Evolutionary conservation across 1,140 invertebrate species (phyloP), one percentile per base, ranked within the genome.

Genomic region (Cydia pomonella): DNA sequence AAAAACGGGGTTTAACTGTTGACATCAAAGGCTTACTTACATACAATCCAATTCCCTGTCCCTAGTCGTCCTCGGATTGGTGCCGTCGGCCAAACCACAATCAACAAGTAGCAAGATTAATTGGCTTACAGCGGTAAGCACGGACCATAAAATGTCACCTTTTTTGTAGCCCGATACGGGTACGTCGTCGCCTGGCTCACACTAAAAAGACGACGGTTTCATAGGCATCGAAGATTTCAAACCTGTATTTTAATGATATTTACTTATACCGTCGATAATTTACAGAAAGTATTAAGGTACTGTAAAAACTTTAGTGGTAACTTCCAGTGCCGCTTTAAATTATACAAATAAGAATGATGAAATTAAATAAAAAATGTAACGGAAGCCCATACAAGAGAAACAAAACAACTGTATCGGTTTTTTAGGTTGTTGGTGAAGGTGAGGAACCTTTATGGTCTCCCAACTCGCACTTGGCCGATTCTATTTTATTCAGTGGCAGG

Each of bases 51-150:
- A 59, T 59, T 59, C 23, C 21, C 53, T 23, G 53, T 23, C 18
- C 7, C 23, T 50, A 50, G 47, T 6, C 13, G 21, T n/a, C 4
- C 6, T n/a, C 53, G 6, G 53, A 23, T 21, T 23, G 53, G 27
- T 38, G 29, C 27, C 64, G 33, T 18, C 29, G n/a, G 64, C 10
- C 7, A 2, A 69, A 69, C 29, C 64, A 18, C 64, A 18, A 69
- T 69, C 33, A 69, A 69, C 64, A 69, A 66, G 29, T 66, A n/a
- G 63, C 27, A 33, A 18, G n/a, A 29, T 38, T 33, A 69, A 33
- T 69, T 41, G 27, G 27, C 64, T 69, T 18, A 29, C 13, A 29
- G 63, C 27, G 27, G 64, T 50, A 18, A 69, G n/a, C 29, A 21
- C 2, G 10, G n/a, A 23, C 53, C 53, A 10, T 12, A 23, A 10